Conservation (phyloP, 2,888 invertebrate species). For the Ephialtes manifestator region DNA sequence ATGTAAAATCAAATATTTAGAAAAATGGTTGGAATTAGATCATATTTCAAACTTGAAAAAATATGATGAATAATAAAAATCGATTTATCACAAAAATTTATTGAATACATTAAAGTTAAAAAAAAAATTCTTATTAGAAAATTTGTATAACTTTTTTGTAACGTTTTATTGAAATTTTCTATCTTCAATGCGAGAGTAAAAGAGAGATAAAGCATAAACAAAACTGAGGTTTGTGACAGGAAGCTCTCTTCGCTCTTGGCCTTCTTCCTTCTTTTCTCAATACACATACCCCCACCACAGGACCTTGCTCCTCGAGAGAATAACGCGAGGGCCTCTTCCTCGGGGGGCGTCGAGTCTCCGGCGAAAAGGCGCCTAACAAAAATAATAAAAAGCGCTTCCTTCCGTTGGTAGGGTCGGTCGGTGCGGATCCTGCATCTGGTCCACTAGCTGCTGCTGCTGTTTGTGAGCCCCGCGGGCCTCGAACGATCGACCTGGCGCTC, state of each 20-base stretch:
- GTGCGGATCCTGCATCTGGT: conserved; percentile 77
- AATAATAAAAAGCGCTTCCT: conserved; percentile 78
- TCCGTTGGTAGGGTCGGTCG: conserved; percentile 73
- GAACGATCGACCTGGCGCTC: conserved; percentile 69
- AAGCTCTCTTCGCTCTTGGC: conserved; percentile 31
- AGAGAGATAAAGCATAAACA: not conserved
- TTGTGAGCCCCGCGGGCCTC: conserved; percentile 53
- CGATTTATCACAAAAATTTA: too few species aligned
- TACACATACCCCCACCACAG: conserved; percentile 27
- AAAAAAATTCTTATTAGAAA: too few species aligned
- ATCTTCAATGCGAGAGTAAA: not conserved
- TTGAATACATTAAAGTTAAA: too few species aligned
- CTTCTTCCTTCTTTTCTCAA: conserved; percentile 51
- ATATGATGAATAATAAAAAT: too few species aligned
- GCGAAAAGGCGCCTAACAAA: conserved; percentile 74
- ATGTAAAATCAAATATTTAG: too few species aligned
- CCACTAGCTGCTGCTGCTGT: conserved; percentile 50
- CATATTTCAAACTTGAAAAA: too few species aligned
- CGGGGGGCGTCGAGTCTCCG: conserved; percentile 55
- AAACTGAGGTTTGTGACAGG: conserved; percentile 23
- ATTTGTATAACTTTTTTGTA: too few species aligned
- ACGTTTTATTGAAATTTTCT: not conserved
- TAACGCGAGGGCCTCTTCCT: conserved; percentile 44
- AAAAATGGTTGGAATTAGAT: too few species aligned
- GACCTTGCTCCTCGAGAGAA: conserved; percentile 9